phyloP scores from a whole-genome alignment of 1,140 invertebrate genomes.

The Tetragonula clypearis region DNA sequence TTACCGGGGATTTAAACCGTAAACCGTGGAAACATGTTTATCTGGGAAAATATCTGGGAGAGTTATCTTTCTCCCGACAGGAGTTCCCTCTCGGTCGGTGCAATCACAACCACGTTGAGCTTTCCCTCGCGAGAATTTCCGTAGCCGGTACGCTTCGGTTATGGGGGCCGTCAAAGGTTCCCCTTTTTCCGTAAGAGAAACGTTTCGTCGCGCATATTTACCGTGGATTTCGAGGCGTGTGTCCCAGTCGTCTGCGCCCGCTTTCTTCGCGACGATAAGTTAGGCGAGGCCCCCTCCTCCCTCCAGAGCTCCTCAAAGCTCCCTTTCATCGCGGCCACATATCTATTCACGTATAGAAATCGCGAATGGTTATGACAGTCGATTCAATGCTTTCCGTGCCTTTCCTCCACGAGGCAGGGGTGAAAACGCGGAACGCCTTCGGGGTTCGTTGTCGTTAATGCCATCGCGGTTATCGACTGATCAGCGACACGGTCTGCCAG shows the following conservation, averaged over 20 bases:
- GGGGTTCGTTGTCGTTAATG: conserved; percentile 25
- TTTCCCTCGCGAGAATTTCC: conserved; percentile 2
- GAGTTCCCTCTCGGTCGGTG: no score
- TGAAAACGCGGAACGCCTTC: neutral
- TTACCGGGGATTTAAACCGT: neutral
- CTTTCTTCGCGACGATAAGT: conserved; percentile 52
- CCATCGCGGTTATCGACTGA: neutral
- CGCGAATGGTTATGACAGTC: conserved; percentile 60
- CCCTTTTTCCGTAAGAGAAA: conserved; percentile 2
- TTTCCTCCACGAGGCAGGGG: neutral
- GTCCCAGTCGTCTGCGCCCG: neutral
- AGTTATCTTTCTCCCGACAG: neutral
- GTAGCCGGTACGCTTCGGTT: neutral
- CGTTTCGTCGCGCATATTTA: conserved; percentile 58
- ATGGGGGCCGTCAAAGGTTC: conserved; percentile 21
- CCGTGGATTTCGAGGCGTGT: conserved; percentile 36
- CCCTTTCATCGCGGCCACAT: conserved; percentile 41
- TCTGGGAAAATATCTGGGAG: neutral
- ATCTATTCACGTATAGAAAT: conserved; percentile 49
- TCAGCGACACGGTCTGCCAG: neutral
- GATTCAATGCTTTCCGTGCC: conserved; percentile 47
- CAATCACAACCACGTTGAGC: neutral
- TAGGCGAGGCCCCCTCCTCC: neutral
- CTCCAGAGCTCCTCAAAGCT: conserved; percentile 26
- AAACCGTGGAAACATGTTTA: neutral